Conservation (phyloP, 1,140 invertebrate species). For the Formica selysi region DNA sequence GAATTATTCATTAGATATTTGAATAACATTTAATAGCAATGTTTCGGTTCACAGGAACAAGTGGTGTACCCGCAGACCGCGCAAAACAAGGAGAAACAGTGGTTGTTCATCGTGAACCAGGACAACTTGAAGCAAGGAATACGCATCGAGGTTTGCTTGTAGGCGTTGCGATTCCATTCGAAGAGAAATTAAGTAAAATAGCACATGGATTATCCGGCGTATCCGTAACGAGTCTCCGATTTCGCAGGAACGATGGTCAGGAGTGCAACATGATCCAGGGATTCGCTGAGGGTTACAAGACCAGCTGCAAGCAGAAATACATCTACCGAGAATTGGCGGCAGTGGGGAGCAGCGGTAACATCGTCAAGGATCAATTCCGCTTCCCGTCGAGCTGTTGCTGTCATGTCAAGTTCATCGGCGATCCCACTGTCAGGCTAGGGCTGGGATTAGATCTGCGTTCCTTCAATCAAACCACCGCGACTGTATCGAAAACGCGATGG, state of each 20-base stretch:
- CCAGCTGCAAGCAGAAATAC: constrained; percentile 89
- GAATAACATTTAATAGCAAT: constrained; percentile 19
- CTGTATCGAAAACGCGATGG: background rate
- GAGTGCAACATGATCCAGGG: constrained; percentile 80
- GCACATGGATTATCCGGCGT: no score
- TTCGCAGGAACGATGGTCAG: constrained; percentile 87
- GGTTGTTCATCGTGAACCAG: constrained; percentile 88
- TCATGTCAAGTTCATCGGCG: constrained; percentile 84
- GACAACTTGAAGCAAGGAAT: constrained; percentile 87
- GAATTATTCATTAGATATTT: background rate
- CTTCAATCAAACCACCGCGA: background rate
- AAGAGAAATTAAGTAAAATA: background rate
- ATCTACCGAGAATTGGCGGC: constrained; percentile 87
- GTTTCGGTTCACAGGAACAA: constrained; percentile 77
- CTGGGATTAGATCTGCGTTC: background rate
- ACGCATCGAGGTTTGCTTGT: constrained; percentile 87
- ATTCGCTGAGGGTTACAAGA: constrained; percentile 85
- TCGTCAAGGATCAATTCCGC: constrained; percentile 86
- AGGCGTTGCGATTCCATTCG: background rate
- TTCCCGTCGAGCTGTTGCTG: constrained; percentile 90
- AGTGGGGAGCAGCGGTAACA: constrained; percentile 84
- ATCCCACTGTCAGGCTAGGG: background rate
- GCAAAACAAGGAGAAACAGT: constrained; percentile 85
- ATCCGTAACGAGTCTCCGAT: background rate
- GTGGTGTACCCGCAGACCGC: constrained; percentile 85